A percentile compares a stretch with the other conserved stretches of the same genome.
Conservation (phyloP, 2,888 invertebrate genomes). For the Sphecodes monilicornis region DNA sequence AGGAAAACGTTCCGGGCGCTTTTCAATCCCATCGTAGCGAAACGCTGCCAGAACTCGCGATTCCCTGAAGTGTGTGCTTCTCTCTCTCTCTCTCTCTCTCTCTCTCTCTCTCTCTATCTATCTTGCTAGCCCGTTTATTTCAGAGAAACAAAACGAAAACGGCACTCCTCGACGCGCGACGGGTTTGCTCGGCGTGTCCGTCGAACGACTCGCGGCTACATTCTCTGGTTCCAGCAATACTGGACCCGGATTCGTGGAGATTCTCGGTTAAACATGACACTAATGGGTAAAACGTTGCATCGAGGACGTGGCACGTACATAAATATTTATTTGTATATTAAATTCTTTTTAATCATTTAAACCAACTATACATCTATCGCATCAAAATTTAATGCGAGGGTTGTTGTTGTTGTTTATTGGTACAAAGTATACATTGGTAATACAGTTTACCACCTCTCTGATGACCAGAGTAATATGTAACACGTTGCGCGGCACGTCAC, state of each 20-base stretch:
- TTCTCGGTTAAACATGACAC: not conserved
- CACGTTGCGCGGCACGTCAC: too few species aligned
- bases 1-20: constrained; percentile 15
- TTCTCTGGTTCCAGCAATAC: not conserved
- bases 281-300: not conserved
- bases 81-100: not conserved
- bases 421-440: too few species aligned
- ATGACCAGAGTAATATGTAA: too few species aligned
- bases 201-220: not conserved
- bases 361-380: too few species aligned
- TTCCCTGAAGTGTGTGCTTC: constrained; percentile 40
- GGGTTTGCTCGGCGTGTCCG: not conserved
- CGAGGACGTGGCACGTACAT: not conserved
- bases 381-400: too few species aligned
- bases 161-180: constrained; percentile 16
- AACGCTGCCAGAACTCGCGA: constrained; percentile 27
- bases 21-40: constrained; percentile 40
- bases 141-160: constrained; percentile 21
- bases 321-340: too few species aligned
- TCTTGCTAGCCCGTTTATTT: constrained; percentile 23
- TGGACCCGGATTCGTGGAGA: not conserved
- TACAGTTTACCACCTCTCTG: too few species aligned
- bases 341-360: too few species aligned
- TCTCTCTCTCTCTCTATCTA: not conserved
- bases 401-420: too few species aligned